Evolutionary conservation across 2,797 vertebrate genomes (phyloP).

Genomic region (Dicrostonyx torquatus): DNA sequence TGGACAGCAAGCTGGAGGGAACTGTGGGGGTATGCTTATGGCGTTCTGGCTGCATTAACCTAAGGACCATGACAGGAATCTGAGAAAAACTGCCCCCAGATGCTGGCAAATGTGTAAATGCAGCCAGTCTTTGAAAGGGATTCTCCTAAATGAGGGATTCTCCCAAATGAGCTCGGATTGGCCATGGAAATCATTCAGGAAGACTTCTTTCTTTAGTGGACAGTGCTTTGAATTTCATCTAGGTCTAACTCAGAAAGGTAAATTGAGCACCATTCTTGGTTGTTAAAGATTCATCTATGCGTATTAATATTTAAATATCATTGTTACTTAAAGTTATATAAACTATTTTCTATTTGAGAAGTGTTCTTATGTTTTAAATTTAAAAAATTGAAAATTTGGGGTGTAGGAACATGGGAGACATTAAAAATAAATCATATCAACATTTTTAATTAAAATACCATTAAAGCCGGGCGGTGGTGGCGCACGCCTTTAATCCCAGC

Average conservation of each 20-base stretch:
- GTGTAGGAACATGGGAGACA: neutral
- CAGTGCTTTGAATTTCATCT: conserved; percentile 17
- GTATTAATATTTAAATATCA: neutral
- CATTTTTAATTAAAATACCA: neutral
- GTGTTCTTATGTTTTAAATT: neutral
- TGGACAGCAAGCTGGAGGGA: too few relatives aligned
- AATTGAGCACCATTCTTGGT: neutral
- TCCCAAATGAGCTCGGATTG: neutral
- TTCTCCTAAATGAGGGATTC: neutral
- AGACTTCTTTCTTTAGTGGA: neutral
- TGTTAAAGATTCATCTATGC: neutral
- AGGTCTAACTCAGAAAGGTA: neutral
- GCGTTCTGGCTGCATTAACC: rapidly evolving
- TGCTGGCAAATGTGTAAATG: neutral
- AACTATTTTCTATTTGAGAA: neutral
- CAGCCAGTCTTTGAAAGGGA: neutral
- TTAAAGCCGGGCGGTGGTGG: too few relatives aligned
- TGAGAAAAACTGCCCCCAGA: neutral
- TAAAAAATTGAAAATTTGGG: neutral
- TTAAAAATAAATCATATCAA: neutral
- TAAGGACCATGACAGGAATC: neutral
- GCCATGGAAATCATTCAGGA: neutral
- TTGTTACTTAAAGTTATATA: neutral
- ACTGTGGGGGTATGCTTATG: neutral
- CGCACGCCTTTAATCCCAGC: too few relatives aligned